Base-by-base conservation (phyloP, 2,113 vertebrate genomes). In the Anser cygnoides region DNA sequence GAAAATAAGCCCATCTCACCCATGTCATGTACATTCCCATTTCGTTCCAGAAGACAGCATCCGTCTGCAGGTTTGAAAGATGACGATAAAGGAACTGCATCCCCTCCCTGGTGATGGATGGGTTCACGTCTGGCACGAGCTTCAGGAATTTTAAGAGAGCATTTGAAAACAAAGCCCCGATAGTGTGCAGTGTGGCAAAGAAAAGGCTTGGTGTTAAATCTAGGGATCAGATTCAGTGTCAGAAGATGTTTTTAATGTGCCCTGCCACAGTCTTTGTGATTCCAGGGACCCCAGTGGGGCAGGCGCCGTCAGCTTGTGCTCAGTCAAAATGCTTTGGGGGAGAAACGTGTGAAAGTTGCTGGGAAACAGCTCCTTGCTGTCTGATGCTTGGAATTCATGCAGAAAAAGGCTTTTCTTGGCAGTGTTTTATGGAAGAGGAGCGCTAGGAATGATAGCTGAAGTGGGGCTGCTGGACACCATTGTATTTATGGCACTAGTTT, bases 41-140 rank as follows among this genome's bases (percentile, higher is more conserved):
- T 84, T 79, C 91, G 70, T 90, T 94, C 55, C 67, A 81, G 84
- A 91, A 93, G 90, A 87, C 94, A 33, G 59, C 83, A 80, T 79
- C 62, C 43, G 29, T 54, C 90, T 67, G 74, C 35, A 19, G 16
- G 0, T 87, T 78, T 44, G 52, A 75, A 65, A 82, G 62, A 21
- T 54, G 52, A 39, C 43, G 35, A 35, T 17, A 49, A 50, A 74
- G 80, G 9, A 83, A 3, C n/a, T 76, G 28, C 55, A 50, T 84
- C 55, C n/a, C 9, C 19, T 44, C 26, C 55, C 58, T 81, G 77
- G 80, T 65, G 57, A 41, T 35, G 52, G 59, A 88, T 31, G 29
- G 43, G 59, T 65, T 95, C 70, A 26, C 18, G 41, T 85, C 91
- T 95, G 81, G 79, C 83, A 71, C 73, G 74, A 82, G 37, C 71